Evolutionary conservation across 35 echinoderm and acorn worm species (phyloP).

Genomic region (Acanthaster planci): DNA sequence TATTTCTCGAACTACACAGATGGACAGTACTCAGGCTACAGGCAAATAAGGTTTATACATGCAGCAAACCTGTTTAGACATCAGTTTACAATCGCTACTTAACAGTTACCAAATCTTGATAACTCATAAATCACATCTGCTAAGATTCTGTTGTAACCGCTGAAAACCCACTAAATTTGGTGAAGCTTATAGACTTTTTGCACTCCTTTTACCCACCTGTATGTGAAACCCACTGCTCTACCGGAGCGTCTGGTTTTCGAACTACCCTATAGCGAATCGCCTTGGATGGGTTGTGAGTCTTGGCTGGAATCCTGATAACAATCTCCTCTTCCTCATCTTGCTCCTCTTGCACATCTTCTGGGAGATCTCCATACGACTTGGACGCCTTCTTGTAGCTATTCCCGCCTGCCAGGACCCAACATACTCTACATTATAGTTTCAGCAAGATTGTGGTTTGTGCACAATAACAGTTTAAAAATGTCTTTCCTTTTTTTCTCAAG

Average conservation of each 20-base stretch:
- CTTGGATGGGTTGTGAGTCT: not conserved
- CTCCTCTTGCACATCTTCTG: conserved; percentile 29
- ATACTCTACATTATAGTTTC: not conserved
- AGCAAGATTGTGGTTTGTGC: not conserved
- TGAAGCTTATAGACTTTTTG: too few relatives aligned
- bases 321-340: conserved; percentile 10
- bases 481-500: too few relatives aligned
- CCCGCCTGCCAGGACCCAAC: conserved; percentile 28
- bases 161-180: too few relatives aligned
- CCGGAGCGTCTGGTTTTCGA: not conserved
- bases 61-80: too few relatives aligned
- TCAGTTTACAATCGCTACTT: too few relatives aligned
- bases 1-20: too few relatives aligned
- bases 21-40: too few relatives aligned
- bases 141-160: too few relatives aligned
- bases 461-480: too few relatives aligned
- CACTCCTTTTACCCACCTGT: not conserved
- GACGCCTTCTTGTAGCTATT: conserved; percentile 55
- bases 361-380: conserved; percentile 44
- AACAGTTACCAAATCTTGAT: too few relatives aligned
- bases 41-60: too few relatives aligned
- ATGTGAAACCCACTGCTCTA: not conserved
- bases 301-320: not conserved
- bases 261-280: not conserved
- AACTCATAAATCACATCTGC: too few relatives aligned